These are phyloP conservation scores for Solea senegalensis DNA, from an alignment of 2,113 vertebrate species.

Conservation along the genomic window DNA sequence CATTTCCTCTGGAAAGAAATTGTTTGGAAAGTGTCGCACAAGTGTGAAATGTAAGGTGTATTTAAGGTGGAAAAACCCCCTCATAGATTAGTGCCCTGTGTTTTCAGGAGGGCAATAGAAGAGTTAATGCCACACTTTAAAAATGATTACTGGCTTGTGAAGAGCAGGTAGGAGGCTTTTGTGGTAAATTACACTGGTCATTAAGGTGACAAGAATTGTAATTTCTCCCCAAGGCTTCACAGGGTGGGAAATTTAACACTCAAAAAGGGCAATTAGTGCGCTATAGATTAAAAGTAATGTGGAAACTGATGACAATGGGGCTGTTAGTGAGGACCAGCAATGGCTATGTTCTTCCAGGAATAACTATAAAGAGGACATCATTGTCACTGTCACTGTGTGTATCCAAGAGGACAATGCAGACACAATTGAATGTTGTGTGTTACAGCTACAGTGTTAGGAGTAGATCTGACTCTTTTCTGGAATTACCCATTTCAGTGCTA, in stretches of 20 bases:
- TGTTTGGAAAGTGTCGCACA: not conserved
- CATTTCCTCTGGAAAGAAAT: too few relatives aligned
- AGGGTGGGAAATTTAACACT: not conserved
- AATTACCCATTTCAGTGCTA: too few relatives aligned
- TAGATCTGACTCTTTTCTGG: too few relatives aligned
- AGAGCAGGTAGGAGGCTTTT: conserved; percentile 8
- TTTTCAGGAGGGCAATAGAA: conserved; percentile 10
- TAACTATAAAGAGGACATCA: not conserved
- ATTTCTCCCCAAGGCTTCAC: conserved; percentile 28
- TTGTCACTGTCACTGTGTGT: conserved; percentile 1
- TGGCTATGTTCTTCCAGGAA: conserved; percentile 24
- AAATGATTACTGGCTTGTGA: conserved; percentile 14
- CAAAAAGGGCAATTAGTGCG: conserved; percentile 26
- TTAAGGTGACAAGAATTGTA: conserved; percentile 25
- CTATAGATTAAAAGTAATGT: conserved; percentile 40
- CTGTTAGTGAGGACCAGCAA: conserved; percentile 25
- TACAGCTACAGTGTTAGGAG: too few relatives aligned
- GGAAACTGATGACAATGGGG: conserved; percentile 47
- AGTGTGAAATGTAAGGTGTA: not conserved
- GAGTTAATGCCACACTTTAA: conserved; percentile 22
- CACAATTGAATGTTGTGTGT: not conserved
- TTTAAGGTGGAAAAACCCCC: conserved; percentile 2
- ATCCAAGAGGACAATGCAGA: not conserved
- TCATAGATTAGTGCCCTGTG: not conserved
- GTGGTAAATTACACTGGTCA: conserved; percentile 23